Conservation (phyloP, 2,797 vertebrate species). For the Malurus splendens region DNA sequence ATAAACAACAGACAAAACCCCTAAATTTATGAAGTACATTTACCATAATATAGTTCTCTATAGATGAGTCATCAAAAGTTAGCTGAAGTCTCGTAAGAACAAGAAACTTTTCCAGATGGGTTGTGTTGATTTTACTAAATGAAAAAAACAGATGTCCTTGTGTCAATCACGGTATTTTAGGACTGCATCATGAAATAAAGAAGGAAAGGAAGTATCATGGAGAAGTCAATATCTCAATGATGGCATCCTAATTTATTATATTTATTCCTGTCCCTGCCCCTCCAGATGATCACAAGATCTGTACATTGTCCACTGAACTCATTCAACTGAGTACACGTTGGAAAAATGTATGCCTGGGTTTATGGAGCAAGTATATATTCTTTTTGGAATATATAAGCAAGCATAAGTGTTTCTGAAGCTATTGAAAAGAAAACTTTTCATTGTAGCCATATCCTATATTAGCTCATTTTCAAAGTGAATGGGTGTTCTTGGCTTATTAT, state of each 20-base stretch:
- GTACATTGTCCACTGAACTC: neutral
- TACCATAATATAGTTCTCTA: neutral
- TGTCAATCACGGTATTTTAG: slow-evolving; percentile 1
- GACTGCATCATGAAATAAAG: neutral
- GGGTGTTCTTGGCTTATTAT: neutral
- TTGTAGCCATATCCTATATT: neutral
- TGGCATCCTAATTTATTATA: neutral
- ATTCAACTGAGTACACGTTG: neutral
- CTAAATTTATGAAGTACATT: slow-evolving; percentile 10
- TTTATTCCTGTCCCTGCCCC: neutral
- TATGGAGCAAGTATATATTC: neutral
- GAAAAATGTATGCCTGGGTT: neutral
- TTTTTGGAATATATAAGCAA: neutral
- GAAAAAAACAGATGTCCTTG: neutral
- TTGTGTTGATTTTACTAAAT: slow-evolving; percentile 3
- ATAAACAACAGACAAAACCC: slow-evolving; percentile 29
- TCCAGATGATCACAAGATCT: neutral
- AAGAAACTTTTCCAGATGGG: neutral
- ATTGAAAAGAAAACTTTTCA: neutral
- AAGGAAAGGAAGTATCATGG: neutral
- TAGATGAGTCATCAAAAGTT: slow-evolving; percentile 5
- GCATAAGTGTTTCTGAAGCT: neutral
- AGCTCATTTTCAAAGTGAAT: neutral
- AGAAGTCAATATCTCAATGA: neutral
- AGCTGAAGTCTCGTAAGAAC: neutral